These are phyloP conservation scores for Glyptemys insculpta DNA, from an alignment of 2,797 vertebrate species.

Conservation along the genomic window DNA sequence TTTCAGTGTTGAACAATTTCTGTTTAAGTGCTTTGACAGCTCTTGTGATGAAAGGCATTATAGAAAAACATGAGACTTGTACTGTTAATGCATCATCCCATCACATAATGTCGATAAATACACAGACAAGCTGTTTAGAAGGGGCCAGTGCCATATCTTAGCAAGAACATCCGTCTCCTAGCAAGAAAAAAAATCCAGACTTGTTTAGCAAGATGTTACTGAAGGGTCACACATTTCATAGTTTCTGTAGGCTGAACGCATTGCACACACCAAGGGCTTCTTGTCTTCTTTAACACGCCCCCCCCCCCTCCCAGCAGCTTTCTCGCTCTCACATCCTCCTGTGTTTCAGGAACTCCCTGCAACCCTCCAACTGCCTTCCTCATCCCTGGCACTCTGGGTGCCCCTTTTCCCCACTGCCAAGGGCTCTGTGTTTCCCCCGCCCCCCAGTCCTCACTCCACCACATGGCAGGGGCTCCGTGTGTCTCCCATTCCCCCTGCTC, in stretches of 20 bases:
- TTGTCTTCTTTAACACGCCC: background rate
- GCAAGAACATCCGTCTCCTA: background rate
- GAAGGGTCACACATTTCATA: background rate
- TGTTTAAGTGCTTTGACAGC: background rate
- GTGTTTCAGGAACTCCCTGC: background rate
- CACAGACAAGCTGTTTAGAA: background rate
- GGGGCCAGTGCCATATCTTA: background rate
- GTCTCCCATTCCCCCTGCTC: background rate
- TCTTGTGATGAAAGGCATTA: background rate
- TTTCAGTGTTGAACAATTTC: background rate
- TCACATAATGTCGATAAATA: background rate
- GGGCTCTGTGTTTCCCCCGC: background rate
- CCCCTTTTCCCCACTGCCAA: background rate
- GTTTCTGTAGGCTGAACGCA: background rate
- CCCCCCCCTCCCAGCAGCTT: accelerated
- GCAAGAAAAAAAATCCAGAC: background rate
- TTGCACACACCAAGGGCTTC: background rate
- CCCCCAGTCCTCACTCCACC: background rate
- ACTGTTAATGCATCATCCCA: background rate
- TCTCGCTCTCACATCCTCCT: background rate
- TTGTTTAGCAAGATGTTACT: background rate
- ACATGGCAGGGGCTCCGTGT: background rate
- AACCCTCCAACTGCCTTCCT: background rate
- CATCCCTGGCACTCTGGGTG: background rate
- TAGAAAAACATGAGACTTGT: background rate